Evolutionary conservation across 1,140 invertebrate genomes (phyloP).

Genomic region (Calephelis virginiensis): DNA sequence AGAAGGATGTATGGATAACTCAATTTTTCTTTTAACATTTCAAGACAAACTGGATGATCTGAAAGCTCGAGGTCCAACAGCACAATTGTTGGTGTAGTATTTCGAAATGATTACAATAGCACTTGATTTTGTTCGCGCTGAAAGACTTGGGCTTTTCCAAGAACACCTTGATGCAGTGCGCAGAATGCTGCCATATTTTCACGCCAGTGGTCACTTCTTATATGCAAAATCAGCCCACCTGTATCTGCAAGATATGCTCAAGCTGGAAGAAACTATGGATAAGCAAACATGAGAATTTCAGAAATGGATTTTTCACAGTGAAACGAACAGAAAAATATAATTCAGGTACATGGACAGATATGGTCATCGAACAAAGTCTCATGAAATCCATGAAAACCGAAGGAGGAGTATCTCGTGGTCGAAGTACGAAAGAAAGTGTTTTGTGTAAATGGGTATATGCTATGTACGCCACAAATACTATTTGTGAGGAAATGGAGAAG

Average conservation of each 20-base stretch:
- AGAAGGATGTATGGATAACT: slow-evolving; percentile 44
- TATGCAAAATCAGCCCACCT: slow-evolving; percentile 70
- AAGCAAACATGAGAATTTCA: slow-evolving; percentile 46
- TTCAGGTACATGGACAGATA: slow-evolving; percentile 55
- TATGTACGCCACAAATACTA: slow-evolving; percentile 34
- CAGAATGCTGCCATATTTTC: slow-evolving; percentile 71
- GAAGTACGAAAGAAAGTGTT: slow-evolving; percentile 53
- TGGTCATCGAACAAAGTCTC: slow-evolving; percentile 60
- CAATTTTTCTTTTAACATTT: slow-evolving; percentile 47
- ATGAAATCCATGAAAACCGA: slow-evolving; percentile 56
- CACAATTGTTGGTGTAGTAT: slow-evolving; percentile 68
- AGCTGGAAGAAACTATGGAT: slow-evolving; percentile 41
- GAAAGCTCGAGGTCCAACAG: slow-evolving; percentile 37
- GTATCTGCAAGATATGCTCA: slow-evolving; percentile 67
- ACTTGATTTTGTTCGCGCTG: slow-evolving; percentile 58
- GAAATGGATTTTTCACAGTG: slow-evolving; percentile 51
- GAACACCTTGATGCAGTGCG: slow-evolving; percentile 49
- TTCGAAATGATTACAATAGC: slow-evolving; percentile 59
- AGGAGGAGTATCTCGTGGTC: slow-evolving; percentile 51
- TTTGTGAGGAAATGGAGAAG: slow-evolving; percentile 42
- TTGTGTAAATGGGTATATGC: slow-evolving; percentile 46
- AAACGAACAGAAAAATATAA: slow-evolving; percentile 58
- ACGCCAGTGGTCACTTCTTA: slow-evolving; percentile 65
- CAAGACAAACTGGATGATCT: slow-evolving; percentile 35
- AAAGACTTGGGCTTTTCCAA: slow-evolving; percentile 54